Percentiles rank a stretch among this genome's conserved stretches.
phyloP scores from a whole-genome alignment of 2,797 vertebrate species.

The Alca torda region DNA sequence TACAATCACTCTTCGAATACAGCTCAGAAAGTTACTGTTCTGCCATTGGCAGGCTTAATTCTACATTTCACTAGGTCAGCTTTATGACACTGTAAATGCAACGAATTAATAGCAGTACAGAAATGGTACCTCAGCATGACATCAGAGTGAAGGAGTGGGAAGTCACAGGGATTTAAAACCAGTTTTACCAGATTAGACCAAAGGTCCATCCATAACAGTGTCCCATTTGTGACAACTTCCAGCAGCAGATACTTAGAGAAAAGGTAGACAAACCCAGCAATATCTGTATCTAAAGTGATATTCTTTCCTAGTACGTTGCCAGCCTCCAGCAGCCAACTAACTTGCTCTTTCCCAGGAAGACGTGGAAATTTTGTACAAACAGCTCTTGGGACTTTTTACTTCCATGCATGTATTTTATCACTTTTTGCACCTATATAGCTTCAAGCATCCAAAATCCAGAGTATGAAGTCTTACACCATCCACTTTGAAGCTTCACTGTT shows the following conservation, averaged over 20 bases:
- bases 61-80: not conserved
- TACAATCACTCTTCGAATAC: not conserved
- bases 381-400: not conserved
- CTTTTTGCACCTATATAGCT: not conserved
- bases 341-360: not conserved
- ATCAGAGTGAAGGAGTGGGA: not conserved
- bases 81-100: conserved; percentile 21
- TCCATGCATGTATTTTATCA: not conserved
- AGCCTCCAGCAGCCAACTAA: not conserved
- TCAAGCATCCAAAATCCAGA: not conserved
- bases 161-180: not conserved
- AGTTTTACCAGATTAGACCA: not conserved
- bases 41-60: not conserved
- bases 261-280: not conserved
- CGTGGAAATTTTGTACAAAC: not conserved
- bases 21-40: conserved; percentile 11
- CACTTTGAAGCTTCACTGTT: not conserved
- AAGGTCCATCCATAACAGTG: not conserved
- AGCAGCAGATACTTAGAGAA: not conserved
- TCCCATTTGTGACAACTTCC: not conserved
- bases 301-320: not conserved
- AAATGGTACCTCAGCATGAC: not conserved
- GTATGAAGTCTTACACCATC: not conserved
- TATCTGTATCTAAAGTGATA: not conserved
- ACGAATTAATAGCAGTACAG: not conserved